Percentiles rank a stretch among this genome's conserved stretches.
phyloP scores from a whole-genome alignment of 2,113 vertebrate genomes.

The Microtus ochrogaster region DNA sequence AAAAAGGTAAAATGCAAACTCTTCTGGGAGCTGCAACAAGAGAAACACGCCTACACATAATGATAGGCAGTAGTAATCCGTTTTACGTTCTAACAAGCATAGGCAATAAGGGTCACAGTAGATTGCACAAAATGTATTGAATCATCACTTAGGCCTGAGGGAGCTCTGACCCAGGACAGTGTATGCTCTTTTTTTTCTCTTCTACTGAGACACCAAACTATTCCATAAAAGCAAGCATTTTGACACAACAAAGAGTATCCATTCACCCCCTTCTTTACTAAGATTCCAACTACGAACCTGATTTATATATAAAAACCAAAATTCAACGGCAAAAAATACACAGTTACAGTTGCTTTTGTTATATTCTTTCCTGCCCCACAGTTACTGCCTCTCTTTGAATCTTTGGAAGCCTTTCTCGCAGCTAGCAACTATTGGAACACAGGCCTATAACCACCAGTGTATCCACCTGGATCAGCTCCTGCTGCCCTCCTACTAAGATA shows the following conservation, averaged over 20 bases:
- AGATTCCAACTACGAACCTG: not conserved
- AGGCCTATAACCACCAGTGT: not conserved
- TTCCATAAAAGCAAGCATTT: not conserved
- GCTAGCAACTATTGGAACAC: not conserved
- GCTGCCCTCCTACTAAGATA: not conserved
- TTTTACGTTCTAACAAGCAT: conserved; percentile 38
- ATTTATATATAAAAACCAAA: not conserved
- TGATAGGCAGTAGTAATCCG: not conserved
- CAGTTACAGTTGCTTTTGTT: not conserved
- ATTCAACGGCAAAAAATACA: not conserved
- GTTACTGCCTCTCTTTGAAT: not conserved
- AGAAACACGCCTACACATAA: conserved; percentile 19
- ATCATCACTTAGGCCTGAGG: not conserved
- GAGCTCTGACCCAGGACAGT: not conserved
- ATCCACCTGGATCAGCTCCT: not conserved
- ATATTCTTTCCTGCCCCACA: not conserved
- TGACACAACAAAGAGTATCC: not conserved
- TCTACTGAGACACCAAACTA: not conserved
- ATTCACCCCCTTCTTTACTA: not conserved
- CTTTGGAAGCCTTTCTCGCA: not conserved
- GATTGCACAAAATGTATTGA: not conserved
- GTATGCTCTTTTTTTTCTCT: not conserved
- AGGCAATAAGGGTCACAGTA: not conserved
- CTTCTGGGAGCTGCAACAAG: not conserved
- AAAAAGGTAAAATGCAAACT: conserved; percentile 51